Evolutionary conservation across 2,888 invertebrate species (phyloP), one percentile per base, ranked within the genome.

Genomic region (Crossocerus cetratus): DNA sequence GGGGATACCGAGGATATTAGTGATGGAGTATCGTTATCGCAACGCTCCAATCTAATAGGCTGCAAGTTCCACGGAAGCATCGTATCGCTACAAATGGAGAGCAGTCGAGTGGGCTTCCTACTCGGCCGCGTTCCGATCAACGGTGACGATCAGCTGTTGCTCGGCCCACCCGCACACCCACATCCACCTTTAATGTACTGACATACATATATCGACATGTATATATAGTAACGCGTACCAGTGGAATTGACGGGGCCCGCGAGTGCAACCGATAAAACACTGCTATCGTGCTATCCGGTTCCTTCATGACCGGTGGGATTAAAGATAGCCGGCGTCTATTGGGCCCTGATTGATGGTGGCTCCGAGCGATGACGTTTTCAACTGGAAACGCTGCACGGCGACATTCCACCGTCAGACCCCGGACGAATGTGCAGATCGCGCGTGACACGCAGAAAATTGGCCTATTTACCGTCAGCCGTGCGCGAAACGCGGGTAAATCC

Each of bases 1-100:
- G n/a, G 54, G 11, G 44, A 69, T 65, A 70, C n/a, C 53, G 32
- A 16, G 32, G 21, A 55, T 43, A 43, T 18, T 23, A 58, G 61
- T 65, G 67, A 77, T 72, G 66, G 53, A 42, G 68, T 69, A 61
- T 74, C 80, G 83, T 84, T 86, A 86, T 86, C 85, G 72, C 67
- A 68, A 57, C 69, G 60, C 70, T 83, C 76, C 76, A 85, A 86
- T 86, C 86, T 82, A 83, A 83, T 82, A 81, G 83, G 83, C 80
- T 81, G 83, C 81, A 78, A 84, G 85, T 85, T 85, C 84, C 84
- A 66, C 82, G 76, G 76, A 71, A 74, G 74, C 75, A n/a, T 32
- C 53, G 69, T 55, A 13, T 43, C 14, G 49, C 70, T 80, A 85
- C 83, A 84, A 86, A 86, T 83, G 84, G 80, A 83, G 76, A 74